phyloP scores from a whole-genome alignment of 2,888 invertebrate genomes.

The Microchrysa polita region DNA sequence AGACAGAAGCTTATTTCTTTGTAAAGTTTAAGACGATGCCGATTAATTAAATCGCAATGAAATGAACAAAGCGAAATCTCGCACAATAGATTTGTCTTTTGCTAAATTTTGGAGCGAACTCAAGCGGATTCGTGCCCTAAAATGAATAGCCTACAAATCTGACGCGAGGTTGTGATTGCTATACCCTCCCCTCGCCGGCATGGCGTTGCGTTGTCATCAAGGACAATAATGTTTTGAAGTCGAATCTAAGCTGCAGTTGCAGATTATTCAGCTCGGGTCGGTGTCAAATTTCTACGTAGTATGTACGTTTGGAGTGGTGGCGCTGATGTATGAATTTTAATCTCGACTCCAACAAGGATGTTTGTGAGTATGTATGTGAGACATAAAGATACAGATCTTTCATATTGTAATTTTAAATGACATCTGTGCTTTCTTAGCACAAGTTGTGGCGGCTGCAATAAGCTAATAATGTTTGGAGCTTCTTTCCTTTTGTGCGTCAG shows the following conservation, averaged over 20 bases:
- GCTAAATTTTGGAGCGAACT: not conserved
- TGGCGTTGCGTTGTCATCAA: no score
- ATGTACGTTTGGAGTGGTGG: not conserved
- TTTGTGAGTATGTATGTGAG: no score
- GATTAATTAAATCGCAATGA: slow-evolving; percentile 25
- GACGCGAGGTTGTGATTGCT: no score
- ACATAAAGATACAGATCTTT: slow-evolving; percentile 21
- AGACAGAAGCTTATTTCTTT: slow-evolving; percentile 13
- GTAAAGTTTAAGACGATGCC: slow-evolving; percentile 11
- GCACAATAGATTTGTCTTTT: slow-evolving; percentile 9
- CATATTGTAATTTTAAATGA: not conserved
- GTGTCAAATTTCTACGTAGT: not conserved
- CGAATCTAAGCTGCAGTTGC: slow-evolving; percentile 2
- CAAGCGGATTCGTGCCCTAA: not conserved
- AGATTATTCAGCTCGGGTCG: slow-evolving; percentile 5
- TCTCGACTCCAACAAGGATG: not conserved
- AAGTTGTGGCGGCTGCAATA: not conserved
- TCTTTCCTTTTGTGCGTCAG: no score
- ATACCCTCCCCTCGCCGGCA: no score
- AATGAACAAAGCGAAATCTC: slow-evolving; percentile 18
- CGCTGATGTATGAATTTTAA: slow-evolving; percentile 22
- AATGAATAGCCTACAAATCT: not conserved
- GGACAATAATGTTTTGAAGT: slow-evolving; percentile 10
- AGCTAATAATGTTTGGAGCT: not conserved
- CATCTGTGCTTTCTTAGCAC: not conserved